Conservation (phyloP, 92 coral and sea anemone species). For the Parazoanthus darwini region DNA sequence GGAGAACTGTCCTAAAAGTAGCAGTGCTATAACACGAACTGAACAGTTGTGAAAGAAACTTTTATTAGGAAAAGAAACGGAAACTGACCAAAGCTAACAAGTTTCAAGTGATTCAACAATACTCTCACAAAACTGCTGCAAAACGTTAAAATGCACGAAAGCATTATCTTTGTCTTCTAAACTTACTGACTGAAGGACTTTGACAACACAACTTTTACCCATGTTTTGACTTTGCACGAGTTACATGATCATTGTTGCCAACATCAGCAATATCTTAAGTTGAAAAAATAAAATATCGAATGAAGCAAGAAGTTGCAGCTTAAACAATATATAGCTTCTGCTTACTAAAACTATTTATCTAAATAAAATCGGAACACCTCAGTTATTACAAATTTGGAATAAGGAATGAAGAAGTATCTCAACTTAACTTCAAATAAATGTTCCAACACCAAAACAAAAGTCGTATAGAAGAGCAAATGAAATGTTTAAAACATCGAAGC, state of each 20-base stretch:
- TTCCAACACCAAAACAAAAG: neutral
- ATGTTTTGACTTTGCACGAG: neutral
- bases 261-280: neutral
- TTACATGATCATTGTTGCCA: neutral
- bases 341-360: slow-evolving; percentile 3
- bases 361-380: slow-evolving; percentile 8
- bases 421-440: neutral
- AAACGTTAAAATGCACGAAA: neutral
- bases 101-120: neutral
- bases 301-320: neutral
- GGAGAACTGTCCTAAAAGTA: neutral
- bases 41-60: slow-evolving; percentile 4
- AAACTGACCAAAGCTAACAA: neutral
- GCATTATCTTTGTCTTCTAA: neutral
- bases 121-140: neutral
- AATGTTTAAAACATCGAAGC: slow-evolving; percentile 4
- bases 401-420: neutral
- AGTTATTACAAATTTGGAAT: neutral
- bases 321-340: neutral
- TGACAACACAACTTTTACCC: neutral
- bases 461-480: neutral
- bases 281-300: neutral
- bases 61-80: neutral
- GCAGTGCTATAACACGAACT: neutral
- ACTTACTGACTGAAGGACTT: neutral